These are phyloP conservation scores for Tragulus kanchil DNA, from an alignment of 2,113 vertebrate species.

Conservation along the genomic window DNA sequence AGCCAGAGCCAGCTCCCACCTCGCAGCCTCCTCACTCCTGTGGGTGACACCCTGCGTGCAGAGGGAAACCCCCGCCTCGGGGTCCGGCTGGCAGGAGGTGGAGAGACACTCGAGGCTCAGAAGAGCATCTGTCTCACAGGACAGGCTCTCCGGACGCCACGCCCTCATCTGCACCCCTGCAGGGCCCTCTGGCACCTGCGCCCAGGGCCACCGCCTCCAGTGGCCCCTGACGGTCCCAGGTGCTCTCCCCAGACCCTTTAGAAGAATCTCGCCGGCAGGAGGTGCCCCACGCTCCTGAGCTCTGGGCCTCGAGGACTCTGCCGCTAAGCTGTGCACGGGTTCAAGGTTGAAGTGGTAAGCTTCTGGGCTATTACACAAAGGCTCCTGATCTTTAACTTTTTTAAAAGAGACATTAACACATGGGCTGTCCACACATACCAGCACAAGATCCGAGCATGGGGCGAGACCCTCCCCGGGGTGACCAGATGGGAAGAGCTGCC, in stretches of 20 bases:
- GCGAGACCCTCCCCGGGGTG: not conserved
- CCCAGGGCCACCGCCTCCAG: not conserved
- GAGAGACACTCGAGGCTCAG: not conserved
- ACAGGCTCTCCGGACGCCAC: not conserved
- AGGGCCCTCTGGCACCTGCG: not conserved
- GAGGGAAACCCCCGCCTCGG: not conserved
- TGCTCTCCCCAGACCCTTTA: not conserved
- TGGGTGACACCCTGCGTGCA: fast-evolving
- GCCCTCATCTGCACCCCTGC: no score
- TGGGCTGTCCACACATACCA: not conserved
- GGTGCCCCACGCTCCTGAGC: not conserved
- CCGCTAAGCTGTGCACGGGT: fast-evolving
- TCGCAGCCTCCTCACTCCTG: fast-evolving
- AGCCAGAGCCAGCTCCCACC: not conserved
- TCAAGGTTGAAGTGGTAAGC: not conserved
- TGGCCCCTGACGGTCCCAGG: not conserved
- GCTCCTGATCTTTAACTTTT: not conserved
- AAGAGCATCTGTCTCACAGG: not conserved
- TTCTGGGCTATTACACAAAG: not conserved
- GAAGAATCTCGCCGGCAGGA: not conserved
- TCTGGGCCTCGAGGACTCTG: not conserved
- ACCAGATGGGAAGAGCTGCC: not conserved
- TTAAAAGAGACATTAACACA: not conserved
- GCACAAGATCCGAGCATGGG: not conserved
- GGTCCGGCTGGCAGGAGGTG: not conserved